Evolutionary conservation across 2,888 invertebrate species (phyloP).

Genomic region (Cheilosia scutellata): DNA sequence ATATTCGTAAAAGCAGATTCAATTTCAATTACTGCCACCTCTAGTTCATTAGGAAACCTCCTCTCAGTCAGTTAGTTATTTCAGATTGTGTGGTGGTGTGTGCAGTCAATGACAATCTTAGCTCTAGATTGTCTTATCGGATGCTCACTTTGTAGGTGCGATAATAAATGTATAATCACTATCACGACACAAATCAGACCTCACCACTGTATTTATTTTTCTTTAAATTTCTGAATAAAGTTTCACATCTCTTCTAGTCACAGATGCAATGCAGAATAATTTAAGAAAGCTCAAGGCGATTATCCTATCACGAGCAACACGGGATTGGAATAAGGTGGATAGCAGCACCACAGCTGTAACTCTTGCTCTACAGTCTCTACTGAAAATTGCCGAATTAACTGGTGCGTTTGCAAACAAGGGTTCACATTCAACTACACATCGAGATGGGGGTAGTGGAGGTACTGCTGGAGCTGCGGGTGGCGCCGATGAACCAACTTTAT

Average conservation of each 20-base stretch:
- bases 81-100: slow-evolving; percentile 37
- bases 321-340: slow-evolving; percentile 81
- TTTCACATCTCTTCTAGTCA: slow-evolving; percentile 42
- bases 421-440: slow-evolving; percentile 56
- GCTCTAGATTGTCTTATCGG: slow-evolving; percentile 62
- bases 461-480: slow-evolving; percentile 27
- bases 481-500: slow-evolving; percentile 55
- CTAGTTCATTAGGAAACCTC: slow-evolving; percentile 63
- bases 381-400: slow-evolving; percentile 83
- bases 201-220: slow-evolving; percentile 10
- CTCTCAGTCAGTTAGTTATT: slow-evolving; percentile 45
- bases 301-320: slow-evolving; percentile 80
- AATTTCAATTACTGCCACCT: slow-evolving; percentile 65
- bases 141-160: slow-evolving; percentile 49
- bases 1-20: slow-evolving; percentile 59
- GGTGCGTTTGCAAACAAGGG: slow-evolving; percentile 44
- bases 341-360: slow-evolving; percentile 78
- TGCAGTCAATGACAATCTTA: slow-evolving; percentile 42
- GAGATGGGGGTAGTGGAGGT: slow-evolving; percentile 78
- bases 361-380: slow-evolving; percentile 82
- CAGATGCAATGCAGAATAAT: slow-evolving; percentile 82
- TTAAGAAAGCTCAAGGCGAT: slow-evolving; percentile 81
- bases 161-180: slow-evolving; percentile 31
- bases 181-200: slow-evolving; percentile 2
- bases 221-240: slow-evolving; percentile 21